phyloP scores from a whole-genome alignment of 1,140 invertebrate species.

The Megathymus violae region DNA sequence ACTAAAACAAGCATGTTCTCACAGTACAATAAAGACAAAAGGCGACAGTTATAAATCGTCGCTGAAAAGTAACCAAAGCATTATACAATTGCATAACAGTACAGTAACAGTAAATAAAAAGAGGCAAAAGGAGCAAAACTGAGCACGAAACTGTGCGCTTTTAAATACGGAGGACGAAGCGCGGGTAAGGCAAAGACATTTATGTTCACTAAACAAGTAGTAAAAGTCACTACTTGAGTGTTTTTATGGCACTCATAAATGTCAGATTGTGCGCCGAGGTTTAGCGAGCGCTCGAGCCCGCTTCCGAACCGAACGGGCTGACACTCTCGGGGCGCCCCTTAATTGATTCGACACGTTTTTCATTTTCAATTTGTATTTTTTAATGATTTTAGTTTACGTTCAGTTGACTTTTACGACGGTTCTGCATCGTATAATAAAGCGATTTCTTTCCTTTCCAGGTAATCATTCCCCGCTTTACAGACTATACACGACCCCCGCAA shows the following conservation, averaged over 20 bases:
- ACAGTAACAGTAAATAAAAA: conserved; percentile 79
- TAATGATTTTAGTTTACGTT: conserved; percentile 56
- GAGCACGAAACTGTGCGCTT: conserved; percentile 79
- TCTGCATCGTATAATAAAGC: conserved; percentile 49
- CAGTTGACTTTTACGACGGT: conserved; percentile 49
- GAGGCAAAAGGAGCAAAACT: conserved; percentile 75
- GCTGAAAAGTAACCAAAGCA: conserved; percentile 80
- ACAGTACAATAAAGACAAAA: conserved; percentile 78
- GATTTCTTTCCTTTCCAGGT: conserved; percentile 68
- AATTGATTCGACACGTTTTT: conserved; percentile 72
- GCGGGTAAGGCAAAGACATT: conserved; percentile 83
- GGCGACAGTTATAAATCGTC: conserved; percentile 73
- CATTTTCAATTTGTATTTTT: conserved; percentile 62
- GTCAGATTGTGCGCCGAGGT: conserved; percentile 81
- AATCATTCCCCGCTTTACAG: conserved; percentile 54
- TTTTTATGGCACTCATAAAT: conserved; percentile 85
- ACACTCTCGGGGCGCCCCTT: conserved; percentile 49
- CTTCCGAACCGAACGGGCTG: conserved; percentile 45
- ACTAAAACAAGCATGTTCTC: conserved; percentile 70
- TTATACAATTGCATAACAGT: conserved; percentile 81
- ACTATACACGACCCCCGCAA: conserved; percentile 42
- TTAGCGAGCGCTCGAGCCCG: conserved; percentile 59
- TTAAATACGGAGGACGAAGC: conserved; percentile 82
- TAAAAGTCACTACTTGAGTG: conserved; percentile 85
- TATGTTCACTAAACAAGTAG: conserved; percentile 85